Evolutionary conservation across 2,113 vertebrate genomes (phyloP).

Genomic region (Junco hyemalis): DNA sequence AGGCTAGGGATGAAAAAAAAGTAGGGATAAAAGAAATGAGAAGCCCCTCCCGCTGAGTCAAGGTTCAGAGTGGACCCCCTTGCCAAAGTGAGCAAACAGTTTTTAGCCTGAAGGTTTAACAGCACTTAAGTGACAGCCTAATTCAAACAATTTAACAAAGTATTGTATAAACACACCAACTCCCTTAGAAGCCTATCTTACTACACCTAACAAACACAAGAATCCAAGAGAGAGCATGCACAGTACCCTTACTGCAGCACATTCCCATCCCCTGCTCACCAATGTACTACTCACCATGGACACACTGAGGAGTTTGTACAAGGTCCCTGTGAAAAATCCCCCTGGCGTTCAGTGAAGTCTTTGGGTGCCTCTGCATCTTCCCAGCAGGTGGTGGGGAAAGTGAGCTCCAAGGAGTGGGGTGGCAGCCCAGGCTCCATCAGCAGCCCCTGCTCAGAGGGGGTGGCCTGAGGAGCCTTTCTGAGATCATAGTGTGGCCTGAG

Average conservation of each 20-base stretch:
- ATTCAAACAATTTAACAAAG: background rate
- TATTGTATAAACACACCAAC: background rate
- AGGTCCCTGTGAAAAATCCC: background rate
- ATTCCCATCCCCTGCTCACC: too few species aligned
- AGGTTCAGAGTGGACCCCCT: background rate
- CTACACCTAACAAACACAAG: background rate
- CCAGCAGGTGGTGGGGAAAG: background rate
- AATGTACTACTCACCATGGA: too few species aligned
- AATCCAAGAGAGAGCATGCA: background rate
- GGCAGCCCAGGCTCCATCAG: background rate
- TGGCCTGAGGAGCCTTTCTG: background rate
- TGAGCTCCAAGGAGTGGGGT: background rate
- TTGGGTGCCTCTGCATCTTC: background rate
- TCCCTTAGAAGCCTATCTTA: background rate
- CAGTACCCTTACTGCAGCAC: background rate
- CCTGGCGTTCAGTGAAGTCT: background rate
- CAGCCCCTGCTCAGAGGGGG: background rate
- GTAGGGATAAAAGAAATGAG: background rate
- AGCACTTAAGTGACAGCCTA: background rate
- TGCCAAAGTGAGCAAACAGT: background rate
- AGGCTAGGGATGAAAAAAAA: background rate
- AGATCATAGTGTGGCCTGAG: background rate
- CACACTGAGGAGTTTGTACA: too few species aligned
- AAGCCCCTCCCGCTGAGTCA: background rate
- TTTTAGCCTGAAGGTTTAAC: background rate